Conservation (phyloP, 2,888 invertebrate genomes). For the Himalopsyche japonica region DNA sequence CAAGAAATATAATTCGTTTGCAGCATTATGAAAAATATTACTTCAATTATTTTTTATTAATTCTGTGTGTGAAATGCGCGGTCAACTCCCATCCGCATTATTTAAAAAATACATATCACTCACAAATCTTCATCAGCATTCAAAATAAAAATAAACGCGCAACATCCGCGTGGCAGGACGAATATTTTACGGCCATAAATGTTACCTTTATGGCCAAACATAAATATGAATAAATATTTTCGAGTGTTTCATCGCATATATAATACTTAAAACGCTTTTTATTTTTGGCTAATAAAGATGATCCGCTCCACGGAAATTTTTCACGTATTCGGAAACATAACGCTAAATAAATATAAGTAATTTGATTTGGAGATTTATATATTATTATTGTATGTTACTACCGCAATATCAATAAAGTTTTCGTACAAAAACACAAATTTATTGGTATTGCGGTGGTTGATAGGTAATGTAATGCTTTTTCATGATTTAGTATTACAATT, state of each 20-base stretch:
- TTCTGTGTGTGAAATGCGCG: not conserved
- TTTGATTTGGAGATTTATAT: too few relatives aligned
- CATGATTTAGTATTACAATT: too few relatives aligned
- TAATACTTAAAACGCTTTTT: not conserved
- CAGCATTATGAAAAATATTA: not conserved
- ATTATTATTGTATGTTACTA: too few relatives aligned
- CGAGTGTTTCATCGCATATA: conserved; percentile 1
- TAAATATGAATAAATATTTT: conserved; percentile 15
- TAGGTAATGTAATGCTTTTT: too few relatives aligned
- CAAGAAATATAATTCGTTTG: too few relatives aligned
- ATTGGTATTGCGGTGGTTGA: too few relatives aligned
- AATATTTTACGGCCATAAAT: conserved; percentile 3
- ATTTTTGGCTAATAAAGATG: not conserved
- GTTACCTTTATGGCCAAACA: not conserved
- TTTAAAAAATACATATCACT: not conserved
- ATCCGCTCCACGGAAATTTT: too few relatives aligned
- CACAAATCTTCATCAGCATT: conserved; percentile 7
- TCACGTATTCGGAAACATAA: too few relatives aligned
- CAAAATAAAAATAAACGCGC: conserved; percentile 9
- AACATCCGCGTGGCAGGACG: not conserved
- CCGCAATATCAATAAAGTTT: too few relatives aligned
- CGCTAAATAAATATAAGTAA: too few relatives aligned
- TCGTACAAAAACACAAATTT: too few relatives aligned
- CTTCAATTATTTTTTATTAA: not conserved
- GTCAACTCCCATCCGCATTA: not conserved